Evolutionary conservation across 1,140 invertebrate species (phyloP), one percentile per base, ranked within the genome.

Genomic region (Polypedilum pembai): DNA sequence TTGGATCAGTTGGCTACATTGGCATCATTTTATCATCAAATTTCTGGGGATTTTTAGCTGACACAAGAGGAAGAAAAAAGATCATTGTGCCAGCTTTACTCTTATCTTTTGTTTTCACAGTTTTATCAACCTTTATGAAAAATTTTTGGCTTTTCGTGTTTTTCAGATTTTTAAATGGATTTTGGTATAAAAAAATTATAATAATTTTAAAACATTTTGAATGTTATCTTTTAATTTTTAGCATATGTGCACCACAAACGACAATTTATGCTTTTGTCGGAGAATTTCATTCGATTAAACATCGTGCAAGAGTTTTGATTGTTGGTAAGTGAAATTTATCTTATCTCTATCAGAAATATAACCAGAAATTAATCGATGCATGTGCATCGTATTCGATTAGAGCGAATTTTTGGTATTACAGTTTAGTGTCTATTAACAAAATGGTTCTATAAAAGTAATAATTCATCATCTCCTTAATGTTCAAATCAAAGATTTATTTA

Each of bases 21-120:
- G 90, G 91, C 87, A 84, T 87, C 4, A 86, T 87, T 56, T 77
- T 86, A 7, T 86, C 83, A 12, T 86, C 85, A 0, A 86, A 86
- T 79, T 80, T 92, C 33, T 94, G 92, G 92, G 93, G 93, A 40
- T 92, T 89, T 74, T 77, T 94, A 15, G 90, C 91, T 0, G 93
- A 95, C 79, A 88, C 89, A 0, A 83, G 86, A 21, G 93, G 93
- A 0, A 85, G 93, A 0, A 85, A 87, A 18, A 85, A 86, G 3
- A 85, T 92, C 4, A 83, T 94, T 73, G 82, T 91, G 8, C 85
- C 86, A 17, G 90, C 91, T 0, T 88, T 91, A 76, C 77, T 87
- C 0, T 79, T 90, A 0, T 90, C 92, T 75, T 85, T 86, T 1
- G 76, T 91, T 0, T 87, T 88, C 75, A 89, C 88, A 0, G 79